Percentiles rank a stretch among this genome's conserved stretches.
Evolutionary conservation across 2,113 vertebrate species (phyloP).

Genomic region (Vanacampus margaritifer): DNA sequence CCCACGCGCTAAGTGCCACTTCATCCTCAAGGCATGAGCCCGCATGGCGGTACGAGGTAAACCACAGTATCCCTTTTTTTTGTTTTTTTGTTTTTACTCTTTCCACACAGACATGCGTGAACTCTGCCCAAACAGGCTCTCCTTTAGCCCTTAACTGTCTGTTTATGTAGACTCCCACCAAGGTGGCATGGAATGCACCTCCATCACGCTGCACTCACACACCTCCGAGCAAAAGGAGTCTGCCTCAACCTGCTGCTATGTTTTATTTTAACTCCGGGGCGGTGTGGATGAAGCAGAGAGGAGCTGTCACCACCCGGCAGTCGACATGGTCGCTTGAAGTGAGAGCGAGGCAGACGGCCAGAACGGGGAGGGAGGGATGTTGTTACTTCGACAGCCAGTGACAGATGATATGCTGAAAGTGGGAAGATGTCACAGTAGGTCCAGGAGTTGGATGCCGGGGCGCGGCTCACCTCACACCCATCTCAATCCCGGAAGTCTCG

Average conservation of each 20-base stretch:
- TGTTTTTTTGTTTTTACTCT: conserved; percentile 12
- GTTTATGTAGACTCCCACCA: conserved; percentile 51
- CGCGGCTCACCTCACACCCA: conserved; percentile 59
- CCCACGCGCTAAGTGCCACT: conserved; percentile 56
- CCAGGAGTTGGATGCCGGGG: conserved; percentile 39
- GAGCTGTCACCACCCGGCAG: conserved; percentile 64
- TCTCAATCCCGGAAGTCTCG: conserved; percentile 35
- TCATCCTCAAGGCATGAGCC: conserved; percentile 57
- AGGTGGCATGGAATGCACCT: conserved; percentile 53
- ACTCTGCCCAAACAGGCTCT: conserved; percentile 46
- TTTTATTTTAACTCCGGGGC: conserved; percentile 51
- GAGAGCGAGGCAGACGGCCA: conserved; percentile 13
- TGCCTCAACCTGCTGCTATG: conserved; percentile 65
- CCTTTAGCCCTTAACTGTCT: conserved; percentile 41
- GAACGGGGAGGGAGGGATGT: not conserved
- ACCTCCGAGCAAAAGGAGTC: conserved; percentile 40
- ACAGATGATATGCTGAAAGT: conserved; percentile 49
- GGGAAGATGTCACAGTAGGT: conserved; percentile 32
- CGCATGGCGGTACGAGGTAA: conserved; percentile 33
- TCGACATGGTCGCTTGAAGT: conserved; percentile 44
- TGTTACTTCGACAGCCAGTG: conserved; percentile 28
- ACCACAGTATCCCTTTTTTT: conserved; percentile 3
- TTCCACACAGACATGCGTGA: conserved; percentile 47
- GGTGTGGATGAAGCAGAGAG: conserved; percentile 60
- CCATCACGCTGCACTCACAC: conserved; percentile 30